Percentiles rank a stretch among this genome's conserved stretches.
phyloP scores from a whole-genome alignment of 37 sponge, comb jelly and placozoan genomes.

The Crambe crambe region DNA sequence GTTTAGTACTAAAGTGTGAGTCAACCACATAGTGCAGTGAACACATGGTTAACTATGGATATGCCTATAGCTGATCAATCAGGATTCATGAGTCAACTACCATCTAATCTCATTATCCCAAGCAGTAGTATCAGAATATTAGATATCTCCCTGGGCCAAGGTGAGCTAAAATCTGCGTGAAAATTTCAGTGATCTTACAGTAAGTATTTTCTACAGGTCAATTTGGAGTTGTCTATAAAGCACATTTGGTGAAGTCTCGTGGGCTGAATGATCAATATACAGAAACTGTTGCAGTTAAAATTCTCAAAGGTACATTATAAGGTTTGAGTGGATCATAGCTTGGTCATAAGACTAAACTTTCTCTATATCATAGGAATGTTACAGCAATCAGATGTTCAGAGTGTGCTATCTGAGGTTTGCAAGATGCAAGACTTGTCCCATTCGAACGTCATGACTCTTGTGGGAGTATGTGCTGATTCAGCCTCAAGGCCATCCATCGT shows the following conservation, averaged over 20 bases:
- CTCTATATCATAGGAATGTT: too few species aligned
- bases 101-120: slow-evolving; percentile 18
- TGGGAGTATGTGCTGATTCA: slow-evolving; percentile 38
- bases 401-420: slow-evolving; percentile 23
- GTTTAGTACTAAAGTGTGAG: too few species aligned
- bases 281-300: slow-evolving; percentile 49
- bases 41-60: too few species aligned
- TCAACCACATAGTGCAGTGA: too few species aligned
- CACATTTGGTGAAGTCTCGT: slow-evolving; percentile 1
- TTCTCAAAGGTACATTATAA: slow-evolving; percentile 36
- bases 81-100: not conserved
- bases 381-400: slow-evolving; percentile 1
- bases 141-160: slow-evolving; percentile 37
- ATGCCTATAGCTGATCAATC: too few species aligned
- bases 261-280: not conserved
- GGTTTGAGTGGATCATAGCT: too few species aligned
- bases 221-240: slow-evolving; percentile 59
- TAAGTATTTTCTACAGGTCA: slow-evolving; percentile 37
- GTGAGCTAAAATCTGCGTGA: not conserved
- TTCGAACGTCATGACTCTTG: slow-evolving; percentile 40
- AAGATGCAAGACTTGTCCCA: slow-evolving; percentile 48
- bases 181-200: not conserved
- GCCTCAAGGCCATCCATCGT: slow-evolving; percentile 8
- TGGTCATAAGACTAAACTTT: too few species aligned
- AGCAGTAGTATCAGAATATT: slow-evolving; percentile 8